phyloP scores from a whole-genome alignment of 1,140 invertebrate species.

The Hetaerina americana region DNA sequence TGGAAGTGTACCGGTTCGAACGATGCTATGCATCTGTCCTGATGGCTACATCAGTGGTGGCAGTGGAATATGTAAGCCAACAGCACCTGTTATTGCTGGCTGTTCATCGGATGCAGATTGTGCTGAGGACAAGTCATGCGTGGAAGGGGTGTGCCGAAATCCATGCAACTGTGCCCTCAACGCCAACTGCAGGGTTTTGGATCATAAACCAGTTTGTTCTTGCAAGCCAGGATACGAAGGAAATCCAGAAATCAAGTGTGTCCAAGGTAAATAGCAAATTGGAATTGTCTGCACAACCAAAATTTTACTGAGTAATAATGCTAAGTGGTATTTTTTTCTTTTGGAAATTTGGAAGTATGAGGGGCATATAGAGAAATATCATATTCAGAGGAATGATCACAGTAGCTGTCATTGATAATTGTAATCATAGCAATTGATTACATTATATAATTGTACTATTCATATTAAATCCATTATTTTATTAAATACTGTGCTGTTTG shows the following conservation, averaged over 20 bases:
- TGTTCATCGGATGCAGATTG: slow-evolving; percentile 67
- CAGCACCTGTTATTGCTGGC: slow-evolving; percentile 45
- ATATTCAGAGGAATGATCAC: too few species aligned
- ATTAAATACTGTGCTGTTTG: too few species aligned
- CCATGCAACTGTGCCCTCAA: slow-evolving; percentile 70
- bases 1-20: slow-evolving; percentile 64
- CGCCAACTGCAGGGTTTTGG: slow-evolving; percentile 61
- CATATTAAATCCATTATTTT: too few species aligned
- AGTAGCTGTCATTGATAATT: too few species aligned
- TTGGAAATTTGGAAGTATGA: too few species aligned
- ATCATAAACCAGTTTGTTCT: slow-evolving; percentile 73
- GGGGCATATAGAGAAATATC: too few species aligned
- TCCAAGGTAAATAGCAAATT: slow-evolving; percentile 33
- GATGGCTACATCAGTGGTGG: slow-evolving; percentile 74
- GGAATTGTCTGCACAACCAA: too few species aligned
- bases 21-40: slow-evolving; percentile 79
- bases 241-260: slow-evolving; percentile 62
- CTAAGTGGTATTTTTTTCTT: too few species aligned
- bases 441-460: too few species aligned
- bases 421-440: too few species aligned
- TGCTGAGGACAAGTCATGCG: slow-evolving; percentile 55
- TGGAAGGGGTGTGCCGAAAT: slow-evolving; percentile 62
- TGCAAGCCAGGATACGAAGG: slow-evolving; percentile 68
- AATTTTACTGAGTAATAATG: too few species aligned
- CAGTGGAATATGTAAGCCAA: slow-evolving; percentile 60